Base-by-base conservation (phyloP, 1,140 invertebrate species). In the Arctopsyche grandis region DNA sequence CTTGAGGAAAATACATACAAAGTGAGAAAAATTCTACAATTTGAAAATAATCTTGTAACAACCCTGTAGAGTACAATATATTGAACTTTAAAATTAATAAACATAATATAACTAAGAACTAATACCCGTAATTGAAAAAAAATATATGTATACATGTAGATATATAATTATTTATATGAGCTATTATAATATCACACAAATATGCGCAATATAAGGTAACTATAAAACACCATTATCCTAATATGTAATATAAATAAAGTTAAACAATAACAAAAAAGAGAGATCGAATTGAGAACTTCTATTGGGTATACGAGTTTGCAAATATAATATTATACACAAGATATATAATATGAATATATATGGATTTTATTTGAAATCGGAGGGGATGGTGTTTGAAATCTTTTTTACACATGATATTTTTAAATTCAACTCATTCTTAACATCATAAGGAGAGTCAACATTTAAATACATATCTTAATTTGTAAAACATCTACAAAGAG, bases 41-140 rank as follows among this genome's bases (percentile, higher is more conserved):
- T 26, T 66, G 21, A 60, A 9, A 24, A 66, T 26, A 66, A 74
- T 48, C 71, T 48, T 74, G 71, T 74, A 66, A 24, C 24, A 24
- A 52, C 12, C 48, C 10, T 52, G 16, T 16, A 16, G 16, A 1
- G 16, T 52, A 16, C 48, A 52, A 52, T 52, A 14, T 14, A 52
- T 14, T 52, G 16, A 52, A 52, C 48, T 52, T 5, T 5, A 52
- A 66, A 66, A 21, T 26, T 26, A 66, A 66, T 26, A 22, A 71
- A 22, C n/a, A 66, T 12, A 66, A 22, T 10, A 22, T 66, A 71
- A 71, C 16, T 63, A 60, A 76, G 38, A 75, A 58, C 73, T 75
- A 75, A 75, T 75, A 75, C 73, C 73, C 73, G 73, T 75, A 75
- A 29, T 73, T 21, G 24, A 26, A 60, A 75, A 75, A 58, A 58